phyloP scores from a whole-genome alignment of 2,888 invertebrate species.

The Dorcus hopei region DNA sequence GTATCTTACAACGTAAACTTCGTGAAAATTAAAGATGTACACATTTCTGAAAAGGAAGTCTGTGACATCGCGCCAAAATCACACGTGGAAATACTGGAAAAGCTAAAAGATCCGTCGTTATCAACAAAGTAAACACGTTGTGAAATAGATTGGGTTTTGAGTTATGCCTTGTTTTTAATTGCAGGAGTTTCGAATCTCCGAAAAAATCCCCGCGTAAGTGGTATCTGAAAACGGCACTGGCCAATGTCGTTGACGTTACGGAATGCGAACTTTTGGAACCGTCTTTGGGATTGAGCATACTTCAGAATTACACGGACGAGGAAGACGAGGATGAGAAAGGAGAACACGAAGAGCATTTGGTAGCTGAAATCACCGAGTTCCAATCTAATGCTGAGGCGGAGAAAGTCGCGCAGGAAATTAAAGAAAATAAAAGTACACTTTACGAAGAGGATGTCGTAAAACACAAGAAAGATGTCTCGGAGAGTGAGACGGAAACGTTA shows the following conservation, averaged over 20 bases:
- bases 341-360: not conserved
- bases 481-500: not conserved
- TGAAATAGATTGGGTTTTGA: too few relatives aligned
- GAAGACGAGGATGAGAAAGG: conserved; percentile 34
- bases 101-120: conserved; percentile 9
- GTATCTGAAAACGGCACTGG: conserved; percentile 37
- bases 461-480: conserved; percentile 2
- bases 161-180: not conserved
- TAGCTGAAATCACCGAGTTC: too few relatives aligned
- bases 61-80: conserved; percentile 30
- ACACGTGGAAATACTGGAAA: conserved; percentile 20
- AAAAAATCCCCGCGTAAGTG: conserved; percentile 29
- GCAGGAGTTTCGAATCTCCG: conserved; percentile 10
- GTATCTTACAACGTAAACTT: conserved; percentile 37
- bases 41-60: conserved; percentile 31
- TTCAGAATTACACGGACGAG: conserved; percentile 43
- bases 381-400: too few relatives aligned
- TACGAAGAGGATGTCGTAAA: too few relatives aligned
- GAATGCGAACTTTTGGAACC: conserved; percentile 41
- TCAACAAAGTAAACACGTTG: not conserved
- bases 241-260: conserved; percentile 24
- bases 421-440: too few relatives aligned
- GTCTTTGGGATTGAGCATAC: conserved; percentile 42
- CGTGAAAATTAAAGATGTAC: conserved; percentile 27
- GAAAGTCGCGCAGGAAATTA: too few relatives aligned